A percentile compares a stretch with the other conserved stretches of the same genome.
These are phyloP conservation scores for Stigmatopora nigra DNA, from an alignment of 2,113 vertebrate genomes.

Conservation along the genomic window DNA sequence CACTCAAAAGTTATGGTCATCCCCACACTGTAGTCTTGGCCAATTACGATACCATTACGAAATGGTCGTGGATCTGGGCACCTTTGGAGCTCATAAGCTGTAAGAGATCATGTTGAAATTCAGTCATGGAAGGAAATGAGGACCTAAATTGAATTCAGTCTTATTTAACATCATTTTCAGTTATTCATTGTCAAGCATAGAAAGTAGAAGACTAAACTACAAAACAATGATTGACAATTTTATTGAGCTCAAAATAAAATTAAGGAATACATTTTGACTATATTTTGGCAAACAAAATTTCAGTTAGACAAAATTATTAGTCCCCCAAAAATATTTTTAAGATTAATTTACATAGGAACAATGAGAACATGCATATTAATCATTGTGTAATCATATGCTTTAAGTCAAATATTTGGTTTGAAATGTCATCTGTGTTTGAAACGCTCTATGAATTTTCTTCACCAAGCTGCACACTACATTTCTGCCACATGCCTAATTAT, in stretches of 20 bases:
- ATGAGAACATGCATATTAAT: background rate
- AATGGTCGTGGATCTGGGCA: constrained; percentile 93
- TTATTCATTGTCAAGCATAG: background rate
- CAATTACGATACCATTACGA: constrained; percentile 88
- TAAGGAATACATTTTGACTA: background rate
- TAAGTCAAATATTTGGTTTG: background rate
- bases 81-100: constrained; percentile 92
- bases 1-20: constrained; percentile 95
- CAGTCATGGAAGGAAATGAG: background rate
- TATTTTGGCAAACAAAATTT: background rate
- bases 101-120: background rate
- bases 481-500: background rate
- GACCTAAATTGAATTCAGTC: background rate
- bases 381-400: background rate
- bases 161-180: background rate
- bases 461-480: background rate
- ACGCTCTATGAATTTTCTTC: background rate
- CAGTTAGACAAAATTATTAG: background rate
- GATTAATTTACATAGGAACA: background rate
- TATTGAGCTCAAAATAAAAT: background rate
- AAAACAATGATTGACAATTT: background rate
- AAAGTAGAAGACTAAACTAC: background rate
- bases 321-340: background rate
- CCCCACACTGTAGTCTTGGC: constrained; percentile 88
- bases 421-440: background rate